Evolutionary conservation across 1,140 invertebrate genomes (phyloP), one percentile per base, ranked within the genome.

Genomic region (Heterodera carotae): DNA sequence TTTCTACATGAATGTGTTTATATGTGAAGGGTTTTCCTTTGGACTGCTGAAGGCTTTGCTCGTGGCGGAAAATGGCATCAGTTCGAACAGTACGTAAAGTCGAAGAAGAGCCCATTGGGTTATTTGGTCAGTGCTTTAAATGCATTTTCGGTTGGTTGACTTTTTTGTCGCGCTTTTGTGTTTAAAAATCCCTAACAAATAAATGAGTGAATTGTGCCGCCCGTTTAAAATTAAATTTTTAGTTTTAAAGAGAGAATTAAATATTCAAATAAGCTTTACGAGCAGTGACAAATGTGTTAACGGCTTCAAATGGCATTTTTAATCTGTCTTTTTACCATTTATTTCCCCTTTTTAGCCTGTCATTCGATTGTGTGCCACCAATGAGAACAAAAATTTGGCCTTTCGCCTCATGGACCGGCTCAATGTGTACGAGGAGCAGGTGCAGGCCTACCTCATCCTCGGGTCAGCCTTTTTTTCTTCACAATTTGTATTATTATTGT

Each of bases 71-170:
- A 78, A 79, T 78, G 77, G 77, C 60, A 76, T 31, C 77, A 78
- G 59, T 69, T 78, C 12, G 77, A 78, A 69, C 74, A 78, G 43
- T 78, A 69, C 39, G 77, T 22, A n/a, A 69, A 71, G 12, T 68
- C 76, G 29, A 78, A 64, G 60, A 78, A 78, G 36, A 78, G 77
- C 59, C 77, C 77, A 33, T 27, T 78, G 8, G 76, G 76, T 31
- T 77, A 66, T 43, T 62, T 77, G 76, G 76, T 77, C 22, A 25
- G 5, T 36, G 64, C 12, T 56, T 56, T 15, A 12, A 8, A 53
- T 39, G 3, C 7, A 4, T 36, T 39, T 39, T 39, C 27, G 27
- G 0, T 27, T 5, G 7, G 31, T 18, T n/a, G n/a, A n/a, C n/a
- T n/a, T n/a, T n/a, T n/a, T n/a, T n/a, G n/a, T n/a, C n/a, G n/a